These are phyloP conservation scores for Apis mellifera DNA, from an alignment of 1,140 invertebrate genomes.

Conservation along the genomic window Amel_HAv3.1 CM009933.2:7803501-7804000, in stretches of 20 bases:
- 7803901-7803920: slow-evolving; percentile 91
- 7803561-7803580: slow-evolving; percentile 93
- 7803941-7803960: background rate
- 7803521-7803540: slow-evolving; percentile 35
- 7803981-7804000: slow-evolving; percentile 80
- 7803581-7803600: slow-evolving; percentile 95
- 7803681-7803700: slow-evolving; percentile 93
- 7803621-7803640: slow-evolving; percentile 97
- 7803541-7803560: slow-evolving; percentile 88
- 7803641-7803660: slow-evolving; percentile 95
- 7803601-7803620: slow-evolving; percentile 93
- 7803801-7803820: slow-evolving; percentile 94
- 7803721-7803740: slow-evolving; percentile 96
- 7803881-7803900: slow-evolving; percentile 97
- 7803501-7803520: no score
- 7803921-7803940: slow-evolving; percentile 80
- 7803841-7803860: slow-evolving; percentile 94
- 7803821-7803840: slow-evolving; percentile 97
- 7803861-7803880: slow-evolving; percentile 91
- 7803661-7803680: slow-evolving; percentile 93
- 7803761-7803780: slow-evolving; percentile 97
- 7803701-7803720: slow-evolving; percentile 97
- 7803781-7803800: slow-evolving; percentile 92
- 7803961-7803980: slow-evolving; percentile 13
- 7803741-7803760: slow-evolving; percentile 91